Evolutionary conservation across 1,140 invertebrate species (phyloP).

Genomic region (Artemia franciscana): DNA sequence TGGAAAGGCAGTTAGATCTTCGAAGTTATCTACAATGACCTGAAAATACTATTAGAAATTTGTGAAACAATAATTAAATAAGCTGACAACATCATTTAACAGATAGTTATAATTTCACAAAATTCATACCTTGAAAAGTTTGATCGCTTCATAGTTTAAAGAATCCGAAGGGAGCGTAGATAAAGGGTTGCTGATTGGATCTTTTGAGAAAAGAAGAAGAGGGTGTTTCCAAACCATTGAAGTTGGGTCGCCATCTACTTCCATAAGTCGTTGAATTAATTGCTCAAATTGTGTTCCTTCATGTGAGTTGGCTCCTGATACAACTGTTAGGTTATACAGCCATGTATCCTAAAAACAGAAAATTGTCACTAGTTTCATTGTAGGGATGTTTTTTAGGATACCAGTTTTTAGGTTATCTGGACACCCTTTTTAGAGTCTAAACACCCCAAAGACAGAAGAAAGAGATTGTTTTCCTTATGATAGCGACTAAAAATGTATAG

Average conservation of each 20-base stretch:
- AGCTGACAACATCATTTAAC: too few species aligned
- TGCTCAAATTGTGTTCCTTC: conserved; percentile 86
- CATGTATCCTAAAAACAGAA: conserved; percentile 43
- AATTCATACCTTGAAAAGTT: conserved; percentile 54
- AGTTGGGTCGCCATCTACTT: conserved; percentile 75
- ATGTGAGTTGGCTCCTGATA: conserved; percentile 65
- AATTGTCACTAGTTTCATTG: background rate
- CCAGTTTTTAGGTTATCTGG: background rate
- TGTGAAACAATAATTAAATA: too few species aligned
- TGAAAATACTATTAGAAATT: too few species aligned
- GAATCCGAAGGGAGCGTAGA: conserved; percentile 62
- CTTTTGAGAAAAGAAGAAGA: conserved; percentile 66
- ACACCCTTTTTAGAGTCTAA: too few species aligned
- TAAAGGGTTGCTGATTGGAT: conserved; percentile 55
- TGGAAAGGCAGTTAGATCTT: too few species aligned
- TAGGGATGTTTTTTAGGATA: too few species aligned
- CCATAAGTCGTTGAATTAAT: conserved; percentile 78
- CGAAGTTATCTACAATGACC: too few species aligned
- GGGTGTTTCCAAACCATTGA: conserved; percentile 85
- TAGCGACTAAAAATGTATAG: too few species aligned
- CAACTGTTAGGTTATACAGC: conserved; percentile 81
- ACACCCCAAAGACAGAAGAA: too few species aligned
- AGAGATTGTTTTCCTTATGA: too few species aligned
- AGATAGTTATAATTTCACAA: too few species aligned
- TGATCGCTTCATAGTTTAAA: conserved; percentile 67